Conservation (phyloP, 2,888 invertebrate species). For the Deilephila elpenor region DNA sequence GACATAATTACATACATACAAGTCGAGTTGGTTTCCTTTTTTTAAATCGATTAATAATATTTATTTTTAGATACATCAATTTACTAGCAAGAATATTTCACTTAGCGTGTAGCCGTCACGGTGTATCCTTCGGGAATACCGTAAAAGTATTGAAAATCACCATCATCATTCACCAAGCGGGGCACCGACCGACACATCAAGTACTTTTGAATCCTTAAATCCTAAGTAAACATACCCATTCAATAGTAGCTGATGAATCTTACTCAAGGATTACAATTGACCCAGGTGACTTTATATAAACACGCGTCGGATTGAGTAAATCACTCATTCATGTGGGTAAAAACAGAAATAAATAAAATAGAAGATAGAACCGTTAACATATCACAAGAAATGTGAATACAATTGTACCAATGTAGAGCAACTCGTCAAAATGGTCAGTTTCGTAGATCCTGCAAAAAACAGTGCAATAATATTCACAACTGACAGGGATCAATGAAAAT, state of each 20-base stretch:
- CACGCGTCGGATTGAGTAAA: neutral
- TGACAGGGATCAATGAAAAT: too few species aligned
- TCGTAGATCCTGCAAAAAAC: too few species aligned
- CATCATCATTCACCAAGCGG: constrained; percentile 6
- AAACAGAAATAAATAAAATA: neutral
- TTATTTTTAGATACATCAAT: constrained; percentile 31
- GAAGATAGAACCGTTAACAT: neutral
- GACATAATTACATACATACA: too few species aligned
- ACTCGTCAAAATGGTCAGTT: too few species aligned
- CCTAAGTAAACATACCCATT: neutral
- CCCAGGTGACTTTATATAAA: neutral
- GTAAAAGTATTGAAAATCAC: neutral
- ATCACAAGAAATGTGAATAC: too few species aligned
- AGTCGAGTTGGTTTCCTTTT: too few species aligned
- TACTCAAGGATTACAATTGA: neutral
- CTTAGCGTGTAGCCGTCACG: neutral
- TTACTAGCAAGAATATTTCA: neutral
- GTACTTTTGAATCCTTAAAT: neutral
- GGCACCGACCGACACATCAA: neutral
- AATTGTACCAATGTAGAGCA: too few species aligned
- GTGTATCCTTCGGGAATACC: neutral
- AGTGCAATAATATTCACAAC: too few species aligned
- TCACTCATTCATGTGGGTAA: too few species aligned
- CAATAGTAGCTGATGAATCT: constrained; percentile 13
- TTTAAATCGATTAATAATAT: too few species aligned